Evolutionary conservation across 2,113 vertebrate genomes (phyloP).

Genomic region (Cheirogaleus medius): DNA sequence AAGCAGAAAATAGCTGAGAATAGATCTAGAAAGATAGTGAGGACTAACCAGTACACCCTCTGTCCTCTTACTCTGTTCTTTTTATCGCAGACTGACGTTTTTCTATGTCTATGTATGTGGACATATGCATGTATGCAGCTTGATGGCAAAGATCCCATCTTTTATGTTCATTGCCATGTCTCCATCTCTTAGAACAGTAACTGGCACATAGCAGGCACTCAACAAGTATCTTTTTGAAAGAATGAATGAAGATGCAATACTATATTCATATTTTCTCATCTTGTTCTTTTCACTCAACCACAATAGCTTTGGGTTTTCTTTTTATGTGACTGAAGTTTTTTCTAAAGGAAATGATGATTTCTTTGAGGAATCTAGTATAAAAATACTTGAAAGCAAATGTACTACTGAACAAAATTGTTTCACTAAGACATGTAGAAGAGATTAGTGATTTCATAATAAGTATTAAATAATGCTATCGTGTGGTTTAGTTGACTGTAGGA

Average conservation of each 20-base stretch:
- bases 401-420: background rate
- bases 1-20: background rate
- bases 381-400: background rate
- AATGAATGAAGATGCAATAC: background rate
- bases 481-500: background rate
- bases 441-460: background rate
- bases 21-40: background rate
- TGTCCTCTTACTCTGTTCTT: background rate
- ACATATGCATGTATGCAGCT: background rate
- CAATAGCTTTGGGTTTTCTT: background rate
- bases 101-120: background rate
- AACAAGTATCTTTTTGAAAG: conserved; percentile 4
- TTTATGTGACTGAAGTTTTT: background rate
- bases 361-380: background rate
- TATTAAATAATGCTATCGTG: background rate
- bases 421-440: background rate
- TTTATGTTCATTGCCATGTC: background rate
- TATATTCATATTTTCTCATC: background rate
- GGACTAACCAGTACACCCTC: background rate
- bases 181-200: background rate
- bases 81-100: background rate
- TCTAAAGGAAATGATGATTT: background rate
- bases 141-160: background rate
- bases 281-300: background rate
- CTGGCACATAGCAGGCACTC: background rate